Evolutionary conservation across 2,113 vertebrate genomes (phyloP).

Genomic region (Azemiops feae): DNA sequence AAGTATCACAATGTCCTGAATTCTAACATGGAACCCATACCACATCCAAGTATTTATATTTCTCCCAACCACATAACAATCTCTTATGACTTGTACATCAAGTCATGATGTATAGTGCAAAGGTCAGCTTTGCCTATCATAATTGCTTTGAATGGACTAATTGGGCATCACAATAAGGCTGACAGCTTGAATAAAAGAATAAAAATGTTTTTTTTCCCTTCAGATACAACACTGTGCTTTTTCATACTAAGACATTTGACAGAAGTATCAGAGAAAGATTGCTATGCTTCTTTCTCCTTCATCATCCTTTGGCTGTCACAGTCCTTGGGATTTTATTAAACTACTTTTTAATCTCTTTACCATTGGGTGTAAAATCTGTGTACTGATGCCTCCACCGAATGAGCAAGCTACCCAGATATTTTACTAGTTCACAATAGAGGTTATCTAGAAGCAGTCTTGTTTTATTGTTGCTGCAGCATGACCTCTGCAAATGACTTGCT

Average conservation of each 20-base stretch:
- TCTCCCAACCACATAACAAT: background rate
- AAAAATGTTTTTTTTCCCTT: slow-evolving; percentile 1
- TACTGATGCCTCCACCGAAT: background rate
- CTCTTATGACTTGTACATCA: background rate
- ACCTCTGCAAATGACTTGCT: background rate
- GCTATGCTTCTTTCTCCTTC: background rate
- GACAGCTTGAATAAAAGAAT: background rate
- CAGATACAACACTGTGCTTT: background rate
- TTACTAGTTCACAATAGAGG: slow-evolving; percentile 15
- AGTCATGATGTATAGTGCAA: background rate
- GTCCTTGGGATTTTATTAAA: slow-evolving; percentile 21
- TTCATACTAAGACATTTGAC: slow-evolving; percentile 8
- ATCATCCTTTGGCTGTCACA: background rate
- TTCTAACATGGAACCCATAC: background rate
- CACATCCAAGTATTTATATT: background rate
- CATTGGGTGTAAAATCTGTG: slow-evolving; percentile 19
- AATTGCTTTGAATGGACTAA: slow-evolving; percentile 12
- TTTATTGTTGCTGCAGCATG: background rate
- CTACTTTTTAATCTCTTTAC: slow-evolving; percentile 32
- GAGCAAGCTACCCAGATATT: slow-evolving; percentile 9
- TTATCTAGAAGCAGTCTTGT: slow-evolving; percentile 4
- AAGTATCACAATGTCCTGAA: background rate
- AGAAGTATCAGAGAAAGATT: background rate
- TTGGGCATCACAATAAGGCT: background rate
- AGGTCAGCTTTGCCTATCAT: background rate